Base-by-base conservation (phyloP, 2,797 vertebrate species). In the Esox masquinongy region DNA sequence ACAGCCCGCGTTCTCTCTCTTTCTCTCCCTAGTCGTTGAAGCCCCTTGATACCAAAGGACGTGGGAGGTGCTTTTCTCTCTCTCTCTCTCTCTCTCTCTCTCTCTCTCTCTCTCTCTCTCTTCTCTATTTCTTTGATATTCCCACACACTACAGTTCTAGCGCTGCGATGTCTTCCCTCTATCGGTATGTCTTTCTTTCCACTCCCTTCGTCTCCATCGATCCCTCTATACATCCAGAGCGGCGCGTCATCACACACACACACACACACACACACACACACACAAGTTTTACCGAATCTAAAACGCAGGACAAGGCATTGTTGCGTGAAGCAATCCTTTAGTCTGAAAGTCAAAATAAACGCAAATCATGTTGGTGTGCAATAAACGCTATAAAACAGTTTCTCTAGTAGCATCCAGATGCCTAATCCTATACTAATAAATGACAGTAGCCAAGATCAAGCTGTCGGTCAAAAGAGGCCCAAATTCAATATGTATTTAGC, bases 231-330 rank as follows among this genome's bases (percentile, higher is more conserved):
- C n/a, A 22, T 59, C 8, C 56, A 22, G 56, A 24, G n/a, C 56
- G 5, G 3, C 56, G 56, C 56, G 56, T 59, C 56, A 59, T 59
- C 56, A 43, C 67, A 47, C 36, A 26, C 34, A 64, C 36, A 5
- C 36, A 39, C 36, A 5, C 36, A 5, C 75, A 70, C 24, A 47
- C 29, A 68, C 83, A 79, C 83, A 75, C 80, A 50, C 82, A 82
- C 68, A 50, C 70, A 75, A 29, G 50, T 75, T 87, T 74, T 78
- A 77, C 78, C 63, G 26, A 17, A 3, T 66, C 43, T 7, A 66
- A 66, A 66, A 66, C 63, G 29, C 63, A 66, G 22, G 24, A 63
- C 22, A 11, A 15, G 59, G 12, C 24, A 64, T 15, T 5, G 53
- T n/a, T 59, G 19, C 19, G 19, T 8, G 53, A 22, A 56, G 3